Conservation (phyloP, 2,888 invertebrate species). For the Mantis religiosa region DNA sequence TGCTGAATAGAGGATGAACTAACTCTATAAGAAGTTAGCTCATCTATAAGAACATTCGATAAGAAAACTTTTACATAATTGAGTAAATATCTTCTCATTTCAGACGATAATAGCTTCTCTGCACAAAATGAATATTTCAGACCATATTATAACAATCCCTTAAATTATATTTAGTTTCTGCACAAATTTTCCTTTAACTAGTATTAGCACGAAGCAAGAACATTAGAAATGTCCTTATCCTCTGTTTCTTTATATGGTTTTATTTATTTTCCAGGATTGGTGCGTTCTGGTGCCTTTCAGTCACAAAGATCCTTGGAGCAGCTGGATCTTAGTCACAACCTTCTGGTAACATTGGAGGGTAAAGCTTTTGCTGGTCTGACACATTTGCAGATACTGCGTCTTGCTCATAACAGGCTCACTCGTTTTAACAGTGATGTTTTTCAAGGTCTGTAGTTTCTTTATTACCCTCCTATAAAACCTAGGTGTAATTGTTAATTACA, state of each 20-base stretch:
- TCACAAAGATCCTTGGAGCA: slow-evolving; percentile 66
- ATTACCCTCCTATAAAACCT: too few species aligned
- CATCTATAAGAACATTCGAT: too few species aligned
- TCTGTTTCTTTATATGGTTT: neutral
- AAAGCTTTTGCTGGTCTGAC: slow-evolving; percentile 67
- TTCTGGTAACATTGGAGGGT: slow-evolving; percentile 70
- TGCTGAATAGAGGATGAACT: too few species aligned
- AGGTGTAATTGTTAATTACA: too few species aligned
- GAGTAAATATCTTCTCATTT: too few species aligned
- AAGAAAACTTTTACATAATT: too few species aligned
- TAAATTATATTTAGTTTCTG: neutral
- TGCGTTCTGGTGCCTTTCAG: slow-evolving; percentile 65
- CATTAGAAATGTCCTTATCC: neutral
- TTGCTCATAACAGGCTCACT: slow-evolving; percentile 73
- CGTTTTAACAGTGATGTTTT: slow-evolving; percentile 83
- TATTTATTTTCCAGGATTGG: slow-evolving; percentile 53
- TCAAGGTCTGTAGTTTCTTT: slow-evolving; percentile 46
- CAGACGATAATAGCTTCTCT: too few species aligned
- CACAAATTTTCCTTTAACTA: neutral
- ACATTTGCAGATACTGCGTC: slow-evolving; percentile 63
- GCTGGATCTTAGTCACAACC: slow-evolving; percentile 76
- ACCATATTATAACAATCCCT: too few species aligned
- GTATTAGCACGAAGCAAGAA: neutral
- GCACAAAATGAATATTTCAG: too few species aligned
- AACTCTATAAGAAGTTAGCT: too few species aligned